Evolutionary conservation across 2,113 vertebrate genomes (phyloP), one percentile per base, ranked within the genome.

Genomic region (Beaufortia kweichowensis): DNA sequence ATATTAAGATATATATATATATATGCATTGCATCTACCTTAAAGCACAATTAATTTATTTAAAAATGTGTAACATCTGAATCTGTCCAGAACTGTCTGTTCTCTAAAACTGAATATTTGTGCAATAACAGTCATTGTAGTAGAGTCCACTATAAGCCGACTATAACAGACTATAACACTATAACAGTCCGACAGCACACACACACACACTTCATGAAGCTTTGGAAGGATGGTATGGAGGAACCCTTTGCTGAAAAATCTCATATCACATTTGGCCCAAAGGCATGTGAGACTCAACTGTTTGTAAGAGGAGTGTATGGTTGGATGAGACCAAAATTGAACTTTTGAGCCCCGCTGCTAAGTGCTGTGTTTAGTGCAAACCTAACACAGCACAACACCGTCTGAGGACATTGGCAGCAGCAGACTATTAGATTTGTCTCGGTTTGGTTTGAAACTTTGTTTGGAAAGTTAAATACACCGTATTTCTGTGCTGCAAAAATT

Each of bases 281-380:
- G 64, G 41, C 64, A 1, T 17, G 41, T 28, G 41, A 48, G 24
- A 48, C 64, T 66, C 64, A 4, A 41, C 63, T 17, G 43, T 66
- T 28, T 48, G 41, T 48, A 66, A 46, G 63, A 46, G 12, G 11
- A 23, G 35, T 48, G 35, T 28, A 43, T 5, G 41, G 24, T 26
- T 29, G 64, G 39, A 48, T 28, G 64, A 48, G 41, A 66, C 24
- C 39, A 19, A 66, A 66, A 66, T 48, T 66, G 64, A 66, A 66
- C 41, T 48, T 66, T 23, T 46, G 28, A 66, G 41, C 24, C 64
- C 26, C 64, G 15, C 12, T 3, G 6, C 33, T 41, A 43, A 64
- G 62, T 64, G 62, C 62, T 64, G 24, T 64, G 62, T 64, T 64
- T 64, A 46, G 64, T 66, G 64, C 24, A 66, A 28, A 28, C 14